Conservation (phyloP, 2,888 invertebrate genomes). For the Epinotia nisella region DNA sequence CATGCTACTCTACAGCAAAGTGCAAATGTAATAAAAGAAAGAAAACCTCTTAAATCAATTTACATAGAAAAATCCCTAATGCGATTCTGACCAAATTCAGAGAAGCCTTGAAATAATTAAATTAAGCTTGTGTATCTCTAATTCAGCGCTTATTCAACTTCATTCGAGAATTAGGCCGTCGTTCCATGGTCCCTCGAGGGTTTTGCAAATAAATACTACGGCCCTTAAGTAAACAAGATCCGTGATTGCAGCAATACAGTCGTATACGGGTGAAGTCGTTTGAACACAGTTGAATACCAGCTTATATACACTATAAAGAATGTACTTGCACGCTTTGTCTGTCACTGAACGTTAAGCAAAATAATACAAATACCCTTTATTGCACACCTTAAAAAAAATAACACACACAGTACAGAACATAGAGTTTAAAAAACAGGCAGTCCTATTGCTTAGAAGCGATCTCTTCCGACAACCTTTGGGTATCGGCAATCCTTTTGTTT, state of each 20-base stretch:
- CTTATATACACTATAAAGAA: constrained; percentile 2
- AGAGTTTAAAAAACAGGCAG: too few species aligned
- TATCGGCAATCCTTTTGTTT: too few species aligned
- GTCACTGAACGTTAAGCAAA: not conserved
- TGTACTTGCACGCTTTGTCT: not conserved
- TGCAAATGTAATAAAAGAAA: not conserved
- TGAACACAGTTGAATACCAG: not conserved
- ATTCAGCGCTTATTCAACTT: constrained; percentile 74
- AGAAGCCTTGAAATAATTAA: constrained; percentile 31
- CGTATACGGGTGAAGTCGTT: constrained; percentile 3
- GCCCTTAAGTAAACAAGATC: constrained; percentile 67
- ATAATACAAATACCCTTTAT: too few species aligned
- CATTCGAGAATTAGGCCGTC: constrained; percentile 71
- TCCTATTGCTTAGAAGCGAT: too few species aligned
- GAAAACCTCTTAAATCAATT: constrained; percentile 2
- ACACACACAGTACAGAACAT: too few species aligned
- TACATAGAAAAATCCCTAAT: constrained; percentile 22
- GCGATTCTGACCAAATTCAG: constrained; percentile 27
- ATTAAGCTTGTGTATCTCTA: constrained; percentile 55
- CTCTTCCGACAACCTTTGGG: too few species aligned
- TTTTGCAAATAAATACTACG: constrained; percentile 76
- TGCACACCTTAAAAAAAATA: too few species aligned
- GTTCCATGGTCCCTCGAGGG: constrained; percentile 68
- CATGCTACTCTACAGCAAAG: not conserved
- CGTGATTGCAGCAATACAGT: constrained; percentile 60